Evolutionary conservation across 2,113 vertebrate genomes (phyloP), one percentile per base, ranked within the genome.

Genomic region (Mugil cephalus): DNA sequence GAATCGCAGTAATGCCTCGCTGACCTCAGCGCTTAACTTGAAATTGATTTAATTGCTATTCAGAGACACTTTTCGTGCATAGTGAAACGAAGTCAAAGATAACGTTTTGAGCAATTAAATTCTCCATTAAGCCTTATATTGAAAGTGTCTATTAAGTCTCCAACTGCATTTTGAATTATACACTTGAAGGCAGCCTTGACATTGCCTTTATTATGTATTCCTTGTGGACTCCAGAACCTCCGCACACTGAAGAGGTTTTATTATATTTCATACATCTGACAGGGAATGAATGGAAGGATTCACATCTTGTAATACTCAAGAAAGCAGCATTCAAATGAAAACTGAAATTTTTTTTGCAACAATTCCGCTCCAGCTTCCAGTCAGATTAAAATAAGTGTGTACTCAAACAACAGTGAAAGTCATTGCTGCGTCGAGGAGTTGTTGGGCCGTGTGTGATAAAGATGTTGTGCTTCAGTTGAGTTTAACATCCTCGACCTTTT

Each of bases 31-130:
- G 17, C 69, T 83, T 80, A 63, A 43, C 21, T 10, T n/a, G 39
- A 60, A 80, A 74, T 62, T 13, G 14, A 67, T 78, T 58, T 69
- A 7, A 70, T 48, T 52, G 43, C 55, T 52, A 0, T 65, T 70
- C 53, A 60, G 40, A 62, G 64, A 58, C n/a, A 53, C 24, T 10
- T 54, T 55, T 47, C 13, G 34, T 61, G 47, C 60, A 19, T 66
- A 65, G 54, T 65, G 39, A 67, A 63, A 69, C 45, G 19, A 34
- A 65, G 43, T 46, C 34, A 21, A 47, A 76, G 54, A 73, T 73
- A 58, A 77, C 55, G 60, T 34, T 77, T 64, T 59, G 21, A 73
- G 56, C 50, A 60, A 80, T 73, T 77, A 30, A 38, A 60, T 75
- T 75, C 43, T 65, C 46, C 24, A 74, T 71, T 48, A 68, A 71